Base-by-base conservation (phyloP, 2,888 invertebrate species). In the Drosophila lutescens region DNA sequence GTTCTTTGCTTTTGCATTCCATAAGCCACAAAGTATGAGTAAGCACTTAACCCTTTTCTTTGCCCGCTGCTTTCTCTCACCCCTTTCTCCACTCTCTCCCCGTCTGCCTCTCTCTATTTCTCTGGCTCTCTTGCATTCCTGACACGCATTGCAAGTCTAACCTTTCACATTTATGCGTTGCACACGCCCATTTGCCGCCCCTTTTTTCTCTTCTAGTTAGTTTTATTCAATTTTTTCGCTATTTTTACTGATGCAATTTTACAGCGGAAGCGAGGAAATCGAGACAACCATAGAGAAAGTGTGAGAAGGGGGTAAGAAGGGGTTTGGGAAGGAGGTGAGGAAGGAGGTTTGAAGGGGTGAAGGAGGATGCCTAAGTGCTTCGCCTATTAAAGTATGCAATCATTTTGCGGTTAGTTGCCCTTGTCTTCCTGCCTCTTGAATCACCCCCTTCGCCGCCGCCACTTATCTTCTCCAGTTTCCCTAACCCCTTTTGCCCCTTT, bases 301-400 rank as follows among this genome's bases (percentile, higher is more conserved):
- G 38, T 3, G n/a, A 15, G 23, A 34, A 17, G 32, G 49, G 34
- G 12, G 15, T 10, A 5, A 2, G n/a, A 46, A 46, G 43, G 20
- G 13, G 23, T 23, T n/a, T 30, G 9, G 55, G 7, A 12, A 10
- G 20, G 12, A 13, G 1, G 36, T 15, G 20, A 13, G 36, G 17
- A 38, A 46, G 36, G 20, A 10, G 26, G 38, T 17, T 20, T 9
- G 15, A 15, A 26, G 10, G 34, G 38, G 49, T 23, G 34, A 55
- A 62, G 49, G 47, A 60, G 40, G 67, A 32, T 50, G 53, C 59
- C 77, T 86, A 85, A 85, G 85, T 86, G 86, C 87, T 76, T 68
- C 61, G 78, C 84, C 86, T 84, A 85, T 86, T 85, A 84, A 85
- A 86, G 85, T 84, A 80, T 86, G 85, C 86, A 85, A 85, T 85